phyloP scores from a whole-genome alignment of 1,140 invertebrate genomes.

The Zophobas atratus region DNA sequence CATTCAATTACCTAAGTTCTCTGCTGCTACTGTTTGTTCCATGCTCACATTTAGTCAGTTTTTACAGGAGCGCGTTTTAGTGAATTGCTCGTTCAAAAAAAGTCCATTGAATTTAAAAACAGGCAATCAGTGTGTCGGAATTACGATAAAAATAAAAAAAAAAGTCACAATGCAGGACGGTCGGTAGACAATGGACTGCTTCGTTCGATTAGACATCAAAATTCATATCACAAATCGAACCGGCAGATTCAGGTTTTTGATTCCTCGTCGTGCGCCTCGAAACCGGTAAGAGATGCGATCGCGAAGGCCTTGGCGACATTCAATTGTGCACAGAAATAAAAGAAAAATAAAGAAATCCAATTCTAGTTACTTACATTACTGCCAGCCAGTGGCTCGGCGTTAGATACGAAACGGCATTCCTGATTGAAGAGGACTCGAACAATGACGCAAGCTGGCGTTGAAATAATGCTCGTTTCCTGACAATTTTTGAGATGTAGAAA shows the following conservation, averaged over 20 bases:
- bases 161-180: not conserved
- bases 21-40: conserved; percentile 8
- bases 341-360: conserved; percentile 16
- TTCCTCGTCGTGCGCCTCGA: conserved; percentile 22
- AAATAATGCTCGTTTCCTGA: too few species aligned
- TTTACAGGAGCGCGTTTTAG: not conserved
- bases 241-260: conserved; percentile 30
- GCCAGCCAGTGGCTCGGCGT: not conserved
- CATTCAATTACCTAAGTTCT: conserved; percentile 20
- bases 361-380: conserved; percentile 3
- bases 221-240: conserved; percentile 41
- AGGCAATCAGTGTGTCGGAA: not conserved
- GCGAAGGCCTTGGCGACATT: conserved; percentile 21
- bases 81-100: not conserved
- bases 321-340: conserved; percentile 8
- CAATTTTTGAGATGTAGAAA: too few species aligned
- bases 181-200: not conserved
- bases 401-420: too few species aligned
- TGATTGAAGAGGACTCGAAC: too few species aligned
- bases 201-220: conserved; percentile 19
- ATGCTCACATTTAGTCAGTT: not conserved
- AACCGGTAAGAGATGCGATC: conserved; percentile 33
- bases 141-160: not conserved
- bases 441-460: too few species aligned
- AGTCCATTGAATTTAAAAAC: not conserved